Conservation (phyloP, 2,797 vertebrate species). For the Platalea minor region DNA sequence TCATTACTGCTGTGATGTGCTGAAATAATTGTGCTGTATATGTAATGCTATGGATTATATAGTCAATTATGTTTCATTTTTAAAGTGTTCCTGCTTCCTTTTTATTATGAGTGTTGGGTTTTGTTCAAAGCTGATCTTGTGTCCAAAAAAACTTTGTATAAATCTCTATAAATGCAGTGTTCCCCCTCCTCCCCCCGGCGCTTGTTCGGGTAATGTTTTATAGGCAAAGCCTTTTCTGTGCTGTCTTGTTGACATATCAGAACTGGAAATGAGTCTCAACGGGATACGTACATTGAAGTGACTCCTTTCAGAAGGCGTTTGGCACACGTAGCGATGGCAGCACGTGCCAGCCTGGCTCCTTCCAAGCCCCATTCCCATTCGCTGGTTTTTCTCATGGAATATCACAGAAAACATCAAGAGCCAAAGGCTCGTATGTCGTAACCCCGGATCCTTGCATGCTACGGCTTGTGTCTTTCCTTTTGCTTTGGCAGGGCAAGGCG, state of each 20-base stretch:
- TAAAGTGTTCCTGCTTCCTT: neutral
- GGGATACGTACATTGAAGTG: rapidly evolving
- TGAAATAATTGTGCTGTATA: neutral
- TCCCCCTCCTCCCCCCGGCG: rapidly evolving
- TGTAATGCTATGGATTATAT: rapidly evolving
- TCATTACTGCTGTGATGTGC: neutral
- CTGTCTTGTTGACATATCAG: neutral
- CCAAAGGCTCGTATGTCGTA: neutral
- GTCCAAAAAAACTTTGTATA: neutral
- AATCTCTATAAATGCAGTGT: neutral
- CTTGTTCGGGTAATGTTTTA: neutral
- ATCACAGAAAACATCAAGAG: neutral
- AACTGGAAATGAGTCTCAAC: neutral
- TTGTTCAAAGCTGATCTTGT: neutral
- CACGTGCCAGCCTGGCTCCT: neutral
- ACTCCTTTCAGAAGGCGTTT: neutral
- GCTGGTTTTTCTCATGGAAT: neutral
- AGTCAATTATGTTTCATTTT: neutral
- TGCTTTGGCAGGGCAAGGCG: neutral
- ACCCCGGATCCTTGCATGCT: rapidly evolving
- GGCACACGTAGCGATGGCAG: neutral
- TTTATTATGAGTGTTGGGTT: neutral
- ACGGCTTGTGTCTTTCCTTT: neutral
- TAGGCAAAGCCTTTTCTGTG: neutral
- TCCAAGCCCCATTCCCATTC: neutral